Evolutionary conservation across 2,113 vertebrate genomes (phyloP).

Genomic region (Eulemur rufifrons): DNA sequence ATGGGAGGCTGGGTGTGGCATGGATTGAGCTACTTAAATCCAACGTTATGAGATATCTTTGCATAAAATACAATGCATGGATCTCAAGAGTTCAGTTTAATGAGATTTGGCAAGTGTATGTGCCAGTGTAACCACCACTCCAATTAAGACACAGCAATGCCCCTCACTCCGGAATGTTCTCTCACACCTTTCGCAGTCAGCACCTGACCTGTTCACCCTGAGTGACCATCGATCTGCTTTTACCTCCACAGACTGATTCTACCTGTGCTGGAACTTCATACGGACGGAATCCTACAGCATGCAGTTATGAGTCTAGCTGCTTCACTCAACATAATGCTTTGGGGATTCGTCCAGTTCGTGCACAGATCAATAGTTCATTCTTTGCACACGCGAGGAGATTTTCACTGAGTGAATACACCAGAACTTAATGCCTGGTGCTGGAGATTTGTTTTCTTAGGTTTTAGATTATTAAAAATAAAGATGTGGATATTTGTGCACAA

Average conservation of each 20-base stretch:
- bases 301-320: rapidly evolving
- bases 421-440: too few species aligned
- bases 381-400: too few species aligned
- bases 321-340: rapidly evolving
- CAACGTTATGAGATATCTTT: background rate
- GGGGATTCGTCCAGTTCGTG: rapidly evolving
- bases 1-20: background rate
- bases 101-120: rapidly evolving
- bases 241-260: rapidly evolving
- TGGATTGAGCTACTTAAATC: too few species aligned
- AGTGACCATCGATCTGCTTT: rapidly evolving
- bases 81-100: background rate
- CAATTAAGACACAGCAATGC: rapidly evolving
- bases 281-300: rapidly evolving
- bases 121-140: background rate
- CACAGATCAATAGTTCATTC: background rate
- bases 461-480: background rate
- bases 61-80: background rate
- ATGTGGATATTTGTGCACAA: too few species aligned
- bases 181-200: rapidly evolving
- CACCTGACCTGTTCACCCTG: background rate
- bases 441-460: background rate
- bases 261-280: rapidly evolving
- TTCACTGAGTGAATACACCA: rapidly evolving
- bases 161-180: rapidly evolving